Evolutionary conservation across 2,113 vertebrate genomes (phyloP).

Genomic region (Lagopus muta): DNA sequence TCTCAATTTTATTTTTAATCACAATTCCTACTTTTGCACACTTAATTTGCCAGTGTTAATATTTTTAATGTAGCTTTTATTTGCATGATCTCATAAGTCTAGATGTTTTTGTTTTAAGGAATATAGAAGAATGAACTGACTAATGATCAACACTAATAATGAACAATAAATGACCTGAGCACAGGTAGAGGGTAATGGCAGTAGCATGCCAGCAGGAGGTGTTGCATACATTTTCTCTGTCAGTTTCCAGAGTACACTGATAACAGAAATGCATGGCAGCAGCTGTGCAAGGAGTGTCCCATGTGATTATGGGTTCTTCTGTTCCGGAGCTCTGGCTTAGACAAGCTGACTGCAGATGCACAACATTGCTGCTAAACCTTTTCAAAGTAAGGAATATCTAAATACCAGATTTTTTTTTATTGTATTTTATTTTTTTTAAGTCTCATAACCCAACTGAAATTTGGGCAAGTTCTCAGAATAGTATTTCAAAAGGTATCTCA

Average conservation of each 20-base stretch:
- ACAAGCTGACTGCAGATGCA: neutral
- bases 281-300: accelerated
- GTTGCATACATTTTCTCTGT: neutral
- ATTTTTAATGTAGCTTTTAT: neutral
- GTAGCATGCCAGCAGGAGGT: accelerated
- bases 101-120: neutral
- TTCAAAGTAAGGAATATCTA: neutral
- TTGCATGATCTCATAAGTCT: neutral
- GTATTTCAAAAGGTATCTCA: neutral
- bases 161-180: neutral
- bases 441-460: neutral
- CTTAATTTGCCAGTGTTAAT: neutral
- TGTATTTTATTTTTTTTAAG: neutral
- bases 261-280: neutral
- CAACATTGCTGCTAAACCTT: neutral
- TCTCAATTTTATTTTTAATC: neutral
- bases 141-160: neutral
- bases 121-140: neutral
- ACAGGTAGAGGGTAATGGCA: accelerated
- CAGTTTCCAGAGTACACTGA: neutral
- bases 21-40: neutral
- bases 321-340: neutral
- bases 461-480: neutral
- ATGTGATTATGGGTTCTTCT: neutral
- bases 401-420: no score